Evolutionary conservation across 2,113 vertebrate species (phyloP).

Genomic region (Ceyx cyanopectus): DNA sequence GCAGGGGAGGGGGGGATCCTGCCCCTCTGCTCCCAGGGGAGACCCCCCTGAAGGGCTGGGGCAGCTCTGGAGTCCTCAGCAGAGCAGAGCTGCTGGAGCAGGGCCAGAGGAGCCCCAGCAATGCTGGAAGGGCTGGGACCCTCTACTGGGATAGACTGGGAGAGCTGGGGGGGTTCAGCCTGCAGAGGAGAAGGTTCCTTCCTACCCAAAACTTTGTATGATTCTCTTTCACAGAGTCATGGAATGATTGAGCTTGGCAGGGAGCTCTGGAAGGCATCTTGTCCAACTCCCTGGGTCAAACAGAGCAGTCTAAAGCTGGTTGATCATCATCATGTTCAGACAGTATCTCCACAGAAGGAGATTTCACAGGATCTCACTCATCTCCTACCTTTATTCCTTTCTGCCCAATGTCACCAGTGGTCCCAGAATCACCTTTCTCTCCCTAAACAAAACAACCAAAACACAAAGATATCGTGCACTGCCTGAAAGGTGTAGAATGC

Average conservation of each 20-base stretch:
- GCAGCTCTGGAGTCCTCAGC: no score
- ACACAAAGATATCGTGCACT: neutral
- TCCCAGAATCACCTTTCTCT: slow-evolving; percentile 80
- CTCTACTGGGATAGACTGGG: no score
- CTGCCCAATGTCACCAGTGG: slow-evolving; percentile 76
- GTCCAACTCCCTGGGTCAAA: neutral
- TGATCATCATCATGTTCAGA: neutral
- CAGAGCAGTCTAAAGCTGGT: neutral
- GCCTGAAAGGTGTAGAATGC: neutral
- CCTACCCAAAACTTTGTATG: no score
- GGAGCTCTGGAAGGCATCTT: neutral
- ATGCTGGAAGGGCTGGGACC: no score
- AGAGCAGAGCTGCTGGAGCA: no score
- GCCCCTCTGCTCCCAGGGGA: no score
- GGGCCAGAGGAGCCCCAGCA: no score
- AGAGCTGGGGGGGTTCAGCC: no score
- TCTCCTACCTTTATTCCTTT: slow-evolving; percentile 84
- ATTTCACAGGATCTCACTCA: neutral
- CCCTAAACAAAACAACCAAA: slow-evolving; percentile 71
- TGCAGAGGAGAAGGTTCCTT: no score
- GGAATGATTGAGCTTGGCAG: neutral
- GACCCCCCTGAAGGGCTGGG: no score
- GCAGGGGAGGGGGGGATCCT: no score
- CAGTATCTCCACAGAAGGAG: neutral
- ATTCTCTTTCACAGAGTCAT: neutral